Evolutionary conservation across 2,113 vertebrate genomes (phyloP).

Genomic region (Capricornis sumatraensis): DNA sequence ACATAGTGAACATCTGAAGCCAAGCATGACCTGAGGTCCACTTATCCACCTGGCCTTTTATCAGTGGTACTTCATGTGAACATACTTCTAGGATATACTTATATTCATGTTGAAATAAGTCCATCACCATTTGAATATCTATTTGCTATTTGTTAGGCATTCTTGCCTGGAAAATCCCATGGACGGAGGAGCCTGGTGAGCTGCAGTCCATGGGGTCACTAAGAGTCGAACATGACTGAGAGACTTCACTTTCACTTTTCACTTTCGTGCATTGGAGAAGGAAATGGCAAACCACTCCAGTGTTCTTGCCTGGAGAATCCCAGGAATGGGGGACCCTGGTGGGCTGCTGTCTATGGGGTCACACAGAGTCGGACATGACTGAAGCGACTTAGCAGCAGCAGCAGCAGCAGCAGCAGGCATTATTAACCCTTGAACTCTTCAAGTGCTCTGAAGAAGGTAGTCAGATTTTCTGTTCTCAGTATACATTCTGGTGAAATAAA

Average conservation of each 20-base stretch:
- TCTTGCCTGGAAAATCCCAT: too few species aligned
- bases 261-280: too few species aligned
- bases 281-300: too few species aligned
- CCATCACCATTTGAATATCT: not conserved
- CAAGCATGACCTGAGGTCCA: not conserved
- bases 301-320: too few species aligned
- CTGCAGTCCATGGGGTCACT: too few species aligned
- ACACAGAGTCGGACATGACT: rapidly evolving
- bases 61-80: not conserved
- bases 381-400: too few species aligned
- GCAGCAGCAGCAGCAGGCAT: not conserved
- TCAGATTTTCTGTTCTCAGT: not conserved
- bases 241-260: too few species aligned
- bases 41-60: not conserved
- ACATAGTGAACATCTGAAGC: not conserved
- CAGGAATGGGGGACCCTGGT: too few species aligned
- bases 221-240: too few species aligned
- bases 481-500: not conserved
- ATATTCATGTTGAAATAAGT: not conserved
- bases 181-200: too few species aligned
- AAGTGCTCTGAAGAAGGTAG: not conserved
- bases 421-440: not conserved
- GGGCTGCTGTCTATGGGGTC: too few species aligned
- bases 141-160: not conserved
- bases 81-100: not conserved